Percentiles rank a stretch among this genome's conserved stretches.
Evolutionary conservation across 2,113 vertebrate genomes (phyloP).

Genomic region (human (Homo sapiens)): DNA sequence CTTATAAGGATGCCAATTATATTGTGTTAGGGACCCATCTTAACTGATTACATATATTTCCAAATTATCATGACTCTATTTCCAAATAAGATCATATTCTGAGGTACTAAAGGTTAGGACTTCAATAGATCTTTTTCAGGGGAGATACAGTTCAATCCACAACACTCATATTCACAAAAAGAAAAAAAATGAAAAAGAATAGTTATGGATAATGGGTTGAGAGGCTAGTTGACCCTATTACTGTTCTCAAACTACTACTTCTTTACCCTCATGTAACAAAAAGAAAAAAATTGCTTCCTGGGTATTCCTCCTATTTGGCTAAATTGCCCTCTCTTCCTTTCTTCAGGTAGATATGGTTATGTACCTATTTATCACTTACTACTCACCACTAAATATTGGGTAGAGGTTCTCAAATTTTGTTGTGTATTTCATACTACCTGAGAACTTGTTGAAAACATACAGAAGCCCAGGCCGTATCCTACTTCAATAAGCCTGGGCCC

Average conservation of each 20-base stretch:
- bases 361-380: not conserved
- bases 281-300: not conserved
- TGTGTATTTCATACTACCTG: not conserved
- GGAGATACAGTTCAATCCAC: not conserved
- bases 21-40: not conserved
- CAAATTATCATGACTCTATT: not conserved
- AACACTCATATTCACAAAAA: not conserved
- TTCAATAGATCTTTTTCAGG: not conserved
- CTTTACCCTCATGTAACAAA: not conserved
- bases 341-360: not conserved
- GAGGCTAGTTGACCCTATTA: not conserved
- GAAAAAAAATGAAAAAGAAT: not conserved
- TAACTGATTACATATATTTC: slow-evolving; percentile 19
- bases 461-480: not conserved
- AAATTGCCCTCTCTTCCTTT: not conserved
- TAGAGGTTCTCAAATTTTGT: not conserved
- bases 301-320: not conserved
- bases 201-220: not conserved
- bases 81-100: slow-evolving; percentile 35
- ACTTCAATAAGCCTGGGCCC: not conserved
- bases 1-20: not conserved
- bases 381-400: not conserved
- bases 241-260: not conserved
- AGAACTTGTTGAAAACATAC: slow-evolving; percentile 14
- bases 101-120: not conserved